A percentile compares a stretch with the other conserved stretches of the same genome.
These are phyloP conservation scores for Tromatobia lineatoria DNA, from an alignment of 2,888 invertebrate species.

Conservation along the genomic window DNA sequence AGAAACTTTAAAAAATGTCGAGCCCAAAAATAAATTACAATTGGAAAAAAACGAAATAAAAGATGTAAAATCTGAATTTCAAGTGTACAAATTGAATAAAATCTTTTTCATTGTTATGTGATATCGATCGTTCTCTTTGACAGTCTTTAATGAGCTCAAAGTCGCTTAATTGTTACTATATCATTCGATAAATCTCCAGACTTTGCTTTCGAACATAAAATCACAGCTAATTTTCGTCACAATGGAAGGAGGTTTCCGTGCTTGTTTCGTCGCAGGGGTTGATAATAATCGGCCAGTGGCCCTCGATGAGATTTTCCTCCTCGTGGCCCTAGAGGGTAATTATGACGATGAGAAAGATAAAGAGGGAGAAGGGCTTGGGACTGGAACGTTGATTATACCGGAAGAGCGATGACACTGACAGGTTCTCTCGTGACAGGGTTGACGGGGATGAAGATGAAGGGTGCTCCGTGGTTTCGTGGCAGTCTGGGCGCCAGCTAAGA, in stretches of 20 bases:
- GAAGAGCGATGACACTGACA: slow-evolving; percentile 23
- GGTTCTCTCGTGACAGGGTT: not conserved
- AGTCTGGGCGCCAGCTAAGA: not conserved
- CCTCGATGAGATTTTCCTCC: slow-evolving; percentile 20
- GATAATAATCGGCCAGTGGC: slow-evolving; percentile 19
- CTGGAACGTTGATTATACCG: slow-evolving; percentile 20
- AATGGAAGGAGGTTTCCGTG: not conserved
- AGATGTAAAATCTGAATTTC: too few relatives aligned
- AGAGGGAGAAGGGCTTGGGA: slow-evolving; percentile 4
- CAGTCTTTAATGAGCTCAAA: not conserved
- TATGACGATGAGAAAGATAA: slow-evolving; percentile 27
- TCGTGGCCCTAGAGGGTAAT: slow-evolving; percentile 30
- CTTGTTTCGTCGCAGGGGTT: not conserved
- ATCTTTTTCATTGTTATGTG: too few relatives aligned
- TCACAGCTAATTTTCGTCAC: not conserved
- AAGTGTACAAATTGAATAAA: too few relatives aligned
- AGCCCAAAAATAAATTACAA: too few relatives aligned
- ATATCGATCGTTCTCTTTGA: too few relatives aligned
- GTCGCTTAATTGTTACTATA: not conserved
- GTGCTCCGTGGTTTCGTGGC: slow-evolving; percentile 1
- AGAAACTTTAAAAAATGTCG: too few relatives aligned
- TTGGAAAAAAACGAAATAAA: too few relatives aligned
- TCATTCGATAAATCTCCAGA: not conserved
- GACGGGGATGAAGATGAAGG: slow-evolving; percentile 36
- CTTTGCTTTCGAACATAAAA: not conserved